Evolutionary conservation across 2,888 invertebrate species (phyloP), one percentile per base, ranked within the genome.

Genomic region (Ernsta delagoae): DNA sequence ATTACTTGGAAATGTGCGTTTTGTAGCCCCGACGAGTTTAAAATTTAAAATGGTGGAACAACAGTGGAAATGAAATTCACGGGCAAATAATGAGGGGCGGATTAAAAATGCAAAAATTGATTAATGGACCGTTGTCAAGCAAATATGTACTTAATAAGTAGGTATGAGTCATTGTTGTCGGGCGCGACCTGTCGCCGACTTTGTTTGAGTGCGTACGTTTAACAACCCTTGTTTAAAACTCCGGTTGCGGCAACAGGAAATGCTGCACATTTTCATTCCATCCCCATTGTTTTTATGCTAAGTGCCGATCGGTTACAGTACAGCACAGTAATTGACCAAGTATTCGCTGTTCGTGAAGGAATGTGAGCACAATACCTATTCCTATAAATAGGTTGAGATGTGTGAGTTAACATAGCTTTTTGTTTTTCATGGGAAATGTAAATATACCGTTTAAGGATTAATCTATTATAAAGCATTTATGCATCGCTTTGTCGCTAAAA

Each of bases 81-180:
- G 73, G 85, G 83, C 89, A 89, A 92, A 91, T 92, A 92, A 92
- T 92, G 91, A 92, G 91, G 82, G 85, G 79, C 76, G 83, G 86
- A 92, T 93, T 92, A 92, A 92, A 92, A 92, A 92, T 93, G 89
- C 92, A 92, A 88, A 92, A 92, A 90, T 91, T 92, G 90, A 93
- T 92, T 92, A 92, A 93, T 92, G 90, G 86, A 77, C 86, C 86
- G 88, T 79, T 83, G 86, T 79, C 79, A 82, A 70, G 82, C 85
- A 89, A 91, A 92, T 90, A 87, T 92, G 87, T 88, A 80, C 85
- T 82, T 83, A 85, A 84, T 86, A 83, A 84, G 60, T 66, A 66
- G 66, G 82, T 83, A 80, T 74, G 79, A 78, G 74, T 80, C 77
- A 77, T 74, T 81, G 78, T 76, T 70, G 71, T 72, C 71, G 24